Conservation (phyloP, 2,888 invertebrate genomes). For the Drosophila mayaguana region DNA sequence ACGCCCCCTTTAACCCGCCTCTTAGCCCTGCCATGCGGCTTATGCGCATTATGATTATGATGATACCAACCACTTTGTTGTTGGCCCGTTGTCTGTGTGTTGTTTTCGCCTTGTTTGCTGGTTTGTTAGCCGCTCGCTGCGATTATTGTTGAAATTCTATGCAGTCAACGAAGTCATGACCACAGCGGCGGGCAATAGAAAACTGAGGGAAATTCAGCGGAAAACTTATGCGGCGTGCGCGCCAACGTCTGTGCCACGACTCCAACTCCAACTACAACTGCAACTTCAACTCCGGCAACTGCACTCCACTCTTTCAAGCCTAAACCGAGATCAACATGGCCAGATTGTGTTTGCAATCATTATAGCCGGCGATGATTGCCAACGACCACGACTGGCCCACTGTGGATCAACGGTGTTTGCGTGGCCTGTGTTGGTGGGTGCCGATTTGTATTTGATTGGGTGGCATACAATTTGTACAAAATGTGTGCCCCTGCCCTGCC, state of each 20-base stretch:
- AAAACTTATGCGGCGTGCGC: slow-evolving; percentile 68
- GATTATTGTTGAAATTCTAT: slow-evolving; percentile 79
- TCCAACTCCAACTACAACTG: background rate
- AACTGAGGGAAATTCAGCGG: slow-evolving; percentile 73
- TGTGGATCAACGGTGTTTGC: slow-evolving; percentile 48
- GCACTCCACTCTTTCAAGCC: slow-evolving; percentile 30
- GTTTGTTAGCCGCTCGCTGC: slow-evolving; percentile 74
- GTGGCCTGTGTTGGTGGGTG: slow-evolving; percentile 52
- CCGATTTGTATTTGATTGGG: slow-evolving; percentile 58
- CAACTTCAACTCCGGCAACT: background rate
- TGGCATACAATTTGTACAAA: slow-evolving; percentile 68
- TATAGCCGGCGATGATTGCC: slow-evolving; percentile 72
- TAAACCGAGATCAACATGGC: slow-evolving; percentile 70
- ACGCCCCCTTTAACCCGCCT: slow-evolving; percentile 30
- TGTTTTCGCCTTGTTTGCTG: slow-evolving; percentile 80
- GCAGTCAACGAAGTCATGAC: slow-evolving; percentile 73
- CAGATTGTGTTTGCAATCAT: slow-evolving; percentile 80
- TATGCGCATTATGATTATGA: slow-evolving; percentile 81
- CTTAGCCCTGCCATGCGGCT: slow-evolving; percentile 59
- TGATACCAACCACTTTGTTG: slow-evolving; percentile 62
- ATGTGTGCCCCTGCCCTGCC: slow-evolving; percentile 6
- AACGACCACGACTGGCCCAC: slow-evolving; percentile 65
- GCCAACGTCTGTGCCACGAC: slow-evolving; percentile 24
- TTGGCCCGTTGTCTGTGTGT: slow-evolving; percentile 45
- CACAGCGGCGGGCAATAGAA: slow-evolving; percentile 55